Evolutionary conservation across 2,888 invertebrate species (phyloP).

Genomic region (Masnerella sp.): DNA sequence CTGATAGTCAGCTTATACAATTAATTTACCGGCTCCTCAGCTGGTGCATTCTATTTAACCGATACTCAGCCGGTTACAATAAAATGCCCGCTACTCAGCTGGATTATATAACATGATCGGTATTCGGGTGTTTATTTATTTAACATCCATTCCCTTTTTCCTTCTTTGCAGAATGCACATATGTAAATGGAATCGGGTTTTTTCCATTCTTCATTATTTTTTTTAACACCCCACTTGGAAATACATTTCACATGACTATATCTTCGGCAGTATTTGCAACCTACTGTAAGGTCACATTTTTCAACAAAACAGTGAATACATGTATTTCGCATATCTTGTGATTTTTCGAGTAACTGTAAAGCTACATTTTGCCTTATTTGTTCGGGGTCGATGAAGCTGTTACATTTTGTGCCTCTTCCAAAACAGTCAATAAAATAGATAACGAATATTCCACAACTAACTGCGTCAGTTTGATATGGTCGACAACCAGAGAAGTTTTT

Average conservation of each 20-base stretch:
- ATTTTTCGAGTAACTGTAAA: background rate
- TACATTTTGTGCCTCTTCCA: background rate
- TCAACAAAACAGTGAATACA: slow-evolving; percentile 8
- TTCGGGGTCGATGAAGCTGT: background rate
- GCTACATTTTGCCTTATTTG: background rate
- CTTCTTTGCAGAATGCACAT: background rate
- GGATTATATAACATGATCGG: no score
- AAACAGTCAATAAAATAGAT: slow-evolving; percentile 9
- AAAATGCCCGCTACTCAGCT: no score
- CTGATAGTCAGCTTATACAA: no score
- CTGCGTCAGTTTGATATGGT: slow-evolving; percentile 7
- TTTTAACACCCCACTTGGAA: background rate
- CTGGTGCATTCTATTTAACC: no score
- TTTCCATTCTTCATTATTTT: slow-evolving; percentile 5
- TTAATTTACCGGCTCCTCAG: no score
- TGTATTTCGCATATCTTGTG: slow-evolving; percentile 2
- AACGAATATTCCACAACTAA: slow-evolving; percentile 9
- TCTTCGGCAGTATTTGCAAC: slow-evolving; percentile 16
- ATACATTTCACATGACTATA: background rate
- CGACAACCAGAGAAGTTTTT: no score
- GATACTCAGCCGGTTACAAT: no score
- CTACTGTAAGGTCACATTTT: background rate
- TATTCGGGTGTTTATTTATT: slow-evolving; percentile 1
- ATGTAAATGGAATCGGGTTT: background rate
- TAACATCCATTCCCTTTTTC: slow-evolving; percentile 18